A percentile compares a stretch with the other conserved stretches of the same genome.
Evolutionary conservation across 2,797 vertebrate genomes (phyloP).

Genomic region (Malacoraja senta): DNA sequence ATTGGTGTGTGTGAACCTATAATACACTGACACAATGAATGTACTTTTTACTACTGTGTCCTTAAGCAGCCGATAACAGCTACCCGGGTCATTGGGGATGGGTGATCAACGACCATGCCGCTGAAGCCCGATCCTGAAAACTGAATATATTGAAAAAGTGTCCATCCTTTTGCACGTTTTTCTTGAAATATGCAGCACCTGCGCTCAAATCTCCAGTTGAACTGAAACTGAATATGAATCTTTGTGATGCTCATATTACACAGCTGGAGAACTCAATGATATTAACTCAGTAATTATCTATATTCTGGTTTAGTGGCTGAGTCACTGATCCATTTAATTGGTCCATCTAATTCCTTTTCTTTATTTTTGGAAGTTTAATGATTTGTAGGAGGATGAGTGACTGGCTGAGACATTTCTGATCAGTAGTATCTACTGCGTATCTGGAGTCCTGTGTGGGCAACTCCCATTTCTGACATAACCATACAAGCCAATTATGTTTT

Average conservation of each 20-base stretch:
- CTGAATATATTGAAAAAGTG: not conserved
- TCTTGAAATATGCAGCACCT: not conserved
- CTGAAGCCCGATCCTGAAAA: too few relatives aligned
- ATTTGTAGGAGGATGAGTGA: not conserved
- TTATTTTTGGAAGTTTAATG: not conserved
- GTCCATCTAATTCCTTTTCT: not conserved
- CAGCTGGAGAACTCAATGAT: not conserved
- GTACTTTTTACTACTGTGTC: too few relatives aligned
- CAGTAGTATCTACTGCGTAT: not conserved
- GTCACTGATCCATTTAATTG: not conserved
- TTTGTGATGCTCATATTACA: not conserved
- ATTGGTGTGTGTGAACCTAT: not conserved
- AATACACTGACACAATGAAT: not conserved
- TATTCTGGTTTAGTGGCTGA: not conserved
- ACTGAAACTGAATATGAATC: not conserved
- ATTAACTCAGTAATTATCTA: not conserved
- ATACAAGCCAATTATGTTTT: not conserved
- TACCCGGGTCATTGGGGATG: too few relatives aligned
- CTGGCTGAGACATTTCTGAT: not conserved
- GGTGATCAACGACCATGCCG: too few relatives aligned
- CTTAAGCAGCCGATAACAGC: too few relatives aligned
- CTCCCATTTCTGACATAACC: not conserved
- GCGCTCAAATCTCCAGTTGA: not conserved
- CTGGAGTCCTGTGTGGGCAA: not conserved
- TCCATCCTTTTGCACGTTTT: not conserved